Base-by-base conservation (phyloP, 1,140 invertebrate species). In the Temnothorax nylanderi region DNA sequence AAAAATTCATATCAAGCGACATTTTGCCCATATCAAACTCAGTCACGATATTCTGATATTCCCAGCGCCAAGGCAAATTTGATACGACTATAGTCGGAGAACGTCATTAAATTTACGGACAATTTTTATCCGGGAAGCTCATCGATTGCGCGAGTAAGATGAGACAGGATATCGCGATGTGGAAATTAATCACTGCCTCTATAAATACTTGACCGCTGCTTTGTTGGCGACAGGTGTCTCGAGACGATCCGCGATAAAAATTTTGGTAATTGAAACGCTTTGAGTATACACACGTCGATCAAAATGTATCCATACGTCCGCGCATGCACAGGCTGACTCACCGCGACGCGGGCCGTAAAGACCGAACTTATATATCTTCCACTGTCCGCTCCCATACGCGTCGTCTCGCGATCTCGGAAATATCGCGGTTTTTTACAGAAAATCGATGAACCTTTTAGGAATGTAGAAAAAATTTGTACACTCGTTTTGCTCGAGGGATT, bases 91-190 rank as follows among this genome's bases (percentile, higher is more conserved):
- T 26, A 64, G 41, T 26, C 16, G 32, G 10, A 41, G 26, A 26
- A 26, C 26, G 26, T 26, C 26, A 26, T 69, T 54, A 32, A 51
- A 69, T 69, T 69, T 41, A 41, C 16, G 7, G 16, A 44, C 5
- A 10, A 67, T 21, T 58, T 60, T 74, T 21, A 13, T 37, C 26
- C n/a, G 54, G 10, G 18, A 37, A 16, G 69, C 44, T 26, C 16
- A 74, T 75, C 51, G 85, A 81, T 44, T 26, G 62, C 13, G 64
- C 21, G 34, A 32, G 26, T 18, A 81, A 84, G 58, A 80, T 89
- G 91, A 93, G 90, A 85, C 69, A 81, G 84, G 86, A 88, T 91
- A 91, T 93, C 92, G 86, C 90, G 93, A 56, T n/a, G 26, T 26
- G 82, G 37, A 37, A 60, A 85, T 65, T 34, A 54, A 54, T 77